Percentiles rank a stretch among this genome's conserved stretches.
Evolutionary conservation across 2,797 vertebrate genomes (phyloP).

Genomic region (Hippopotamyrus pictus): DNA sequence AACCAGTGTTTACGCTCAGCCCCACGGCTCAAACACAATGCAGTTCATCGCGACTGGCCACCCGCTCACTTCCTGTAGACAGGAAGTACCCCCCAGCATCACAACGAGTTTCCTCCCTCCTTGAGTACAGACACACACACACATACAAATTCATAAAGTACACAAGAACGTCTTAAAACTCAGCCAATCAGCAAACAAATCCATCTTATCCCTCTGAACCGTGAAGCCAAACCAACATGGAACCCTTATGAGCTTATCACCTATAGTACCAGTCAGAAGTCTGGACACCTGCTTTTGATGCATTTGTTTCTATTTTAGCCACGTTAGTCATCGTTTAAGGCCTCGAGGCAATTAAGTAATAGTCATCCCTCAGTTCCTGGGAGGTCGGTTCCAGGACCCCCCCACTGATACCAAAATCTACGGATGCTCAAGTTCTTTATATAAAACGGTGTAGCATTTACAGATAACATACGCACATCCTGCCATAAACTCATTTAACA

Average conservation of each 20-base stretch:
- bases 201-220: background rate
- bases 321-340: background rate
- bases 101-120: slow-evolving; percentile 9
- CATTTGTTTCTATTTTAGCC: background rate
- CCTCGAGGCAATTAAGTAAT: background rate
- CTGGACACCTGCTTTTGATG: background rate
- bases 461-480: background rate
- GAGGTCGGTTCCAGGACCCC: background rate
- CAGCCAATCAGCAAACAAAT: background rate
- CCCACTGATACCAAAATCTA: background rate
- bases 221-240: background rate
- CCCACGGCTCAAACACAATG: slow-evolving; percentile 4
- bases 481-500: background rate
- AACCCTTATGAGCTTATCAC: background rate
- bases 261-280: background rate
- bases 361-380: background rate
- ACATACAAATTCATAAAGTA: slow-evolving; percentile 16
- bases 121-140: slow-evolving; percentile 27
- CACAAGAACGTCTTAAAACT: background rate
- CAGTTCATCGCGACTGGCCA: background rate
- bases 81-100: slow-evolving; percentile 8
- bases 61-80: slow-evolving; percentile 10
- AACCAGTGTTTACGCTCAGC: background rate
- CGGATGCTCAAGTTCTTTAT: background rate
- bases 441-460: background rate